Base-by-base conservation (phyloP, 2,888 invertebrate genomes). In the Drosophila maculinotata region DNA sequence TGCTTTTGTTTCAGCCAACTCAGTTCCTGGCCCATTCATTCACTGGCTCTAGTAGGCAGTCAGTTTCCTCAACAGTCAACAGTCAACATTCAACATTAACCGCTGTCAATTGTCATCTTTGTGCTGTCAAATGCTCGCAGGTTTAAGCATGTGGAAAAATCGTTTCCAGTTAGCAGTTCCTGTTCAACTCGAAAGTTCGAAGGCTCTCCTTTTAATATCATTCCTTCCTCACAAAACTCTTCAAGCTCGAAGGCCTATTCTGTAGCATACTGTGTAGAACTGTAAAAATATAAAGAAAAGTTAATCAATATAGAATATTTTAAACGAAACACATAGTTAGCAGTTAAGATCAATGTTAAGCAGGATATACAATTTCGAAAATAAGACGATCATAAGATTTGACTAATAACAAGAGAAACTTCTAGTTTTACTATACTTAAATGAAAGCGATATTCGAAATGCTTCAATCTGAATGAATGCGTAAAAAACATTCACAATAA, bases 111-210 rank as follows among this genome's bases (percentile, higher is more conserved):
- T 88, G 84, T 74, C 76, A 65, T 69, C 57, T 66, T 82, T 78
- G 60, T 67, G 65, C 52, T 60, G 58, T 48, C 28, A 23, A 44
- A 31, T 41, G 51, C 51, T 72, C 15, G 39, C 56, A 20, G 62
- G 77, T 41, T 73, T 81, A 86, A 74, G 72, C 81, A 79, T 71
- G 75, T 69, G 89, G 89, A 87, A 84, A 81, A 89, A 84, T 83
- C 78, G 88, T 83, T 87, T 87, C 88, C 86, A 85, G 74, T 82
- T 76, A 38, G 44, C 59, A 52, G 53, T 73, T 80, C 80, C 80
- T 84, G 65, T 71, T 49, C 52, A 45, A 15, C 53, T 31, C 35
- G 3, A n/a, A 3, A 20, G 5, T 8, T 31, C 6, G 36, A 10
- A n/a, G n/a, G 12, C 12, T 7, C 31, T 17, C 3, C 9, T 17